phyloP scores from a whole-genome alignment of 2,888 invertebrate species.

The Dascillus cervinus region DNA sequence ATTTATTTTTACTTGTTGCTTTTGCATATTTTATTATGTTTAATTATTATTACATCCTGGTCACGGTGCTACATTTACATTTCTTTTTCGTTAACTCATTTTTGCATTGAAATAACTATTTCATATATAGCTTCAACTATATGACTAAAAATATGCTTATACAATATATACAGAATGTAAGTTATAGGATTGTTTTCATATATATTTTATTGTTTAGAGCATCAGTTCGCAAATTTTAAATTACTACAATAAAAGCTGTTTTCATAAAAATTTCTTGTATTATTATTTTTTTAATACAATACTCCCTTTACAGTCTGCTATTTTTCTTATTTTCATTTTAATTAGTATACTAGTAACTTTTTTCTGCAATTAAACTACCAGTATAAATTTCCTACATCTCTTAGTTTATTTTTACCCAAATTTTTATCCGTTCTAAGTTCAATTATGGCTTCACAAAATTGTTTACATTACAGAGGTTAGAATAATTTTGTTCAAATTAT shows the following conservation, averaged over 20 bases:
- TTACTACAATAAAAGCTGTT: slow-evolving; percentile 27
- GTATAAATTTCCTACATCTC: too few species aligned
- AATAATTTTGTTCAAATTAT: too few species aligned
- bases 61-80: slow-evolving; percentile 26
- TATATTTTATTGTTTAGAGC: slow-evolving; percentile 20
- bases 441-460: too few species aligned
- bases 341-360: too few species aligned
- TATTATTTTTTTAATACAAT: slow-evolving; percentile 4
- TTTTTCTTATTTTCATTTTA: too few species aligned
- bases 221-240: slow-evolving; percentile 27
- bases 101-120: slow-evolving; percentile 15
- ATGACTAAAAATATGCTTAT: slow-evolving; percentile 11
- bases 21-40: slow-evolving; percentile 29
- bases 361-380: too few species aligned
- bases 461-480: too few species aligned
- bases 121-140: slow-evolving; percentile 9
- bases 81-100: slow-evolving; percentile 23
- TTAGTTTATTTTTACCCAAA: too few species aligned
- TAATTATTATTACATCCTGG: too few species aligned
- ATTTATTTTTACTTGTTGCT: slow-evolving; percentile 26
- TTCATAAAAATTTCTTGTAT: slow-evolving; percentile 24
- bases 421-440: too few species aligned
- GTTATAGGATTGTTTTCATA: slow-evolving; percentile 19
- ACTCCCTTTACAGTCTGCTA: too few species aligned
- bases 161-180: slow-evolving; percentile 8